Conservation (phyloP, 2,113 vertebrate genomes). For the Nesospiza acunhae region DNA sequence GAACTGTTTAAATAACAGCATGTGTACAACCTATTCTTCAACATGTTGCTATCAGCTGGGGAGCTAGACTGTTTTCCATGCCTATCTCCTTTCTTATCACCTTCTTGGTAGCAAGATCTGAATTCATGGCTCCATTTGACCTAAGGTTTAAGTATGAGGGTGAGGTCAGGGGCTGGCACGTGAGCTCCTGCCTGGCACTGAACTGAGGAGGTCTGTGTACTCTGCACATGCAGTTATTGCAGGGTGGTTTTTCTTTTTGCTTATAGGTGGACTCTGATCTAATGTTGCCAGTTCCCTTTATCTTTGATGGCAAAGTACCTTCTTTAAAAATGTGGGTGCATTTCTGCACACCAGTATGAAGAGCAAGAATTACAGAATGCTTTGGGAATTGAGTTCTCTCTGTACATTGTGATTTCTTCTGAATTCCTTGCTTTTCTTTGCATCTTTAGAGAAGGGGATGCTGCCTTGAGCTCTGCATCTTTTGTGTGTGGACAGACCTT, state of each 20-base stretch:
- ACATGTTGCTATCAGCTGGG: background rate
- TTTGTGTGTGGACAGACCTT: background rate
- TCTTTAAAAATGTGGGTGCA: background rate
- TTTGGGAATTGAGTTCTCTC: background rate
- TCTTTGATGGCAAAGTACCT: background rate
- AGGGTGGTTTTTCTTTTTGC: background rate
- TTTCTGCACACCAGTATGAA: background rate
- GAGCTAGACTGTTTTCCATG: constrained; percentile 3
- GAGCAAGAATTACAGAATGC: background rate
- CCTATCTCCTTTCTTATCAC: constrained; percentile 10
- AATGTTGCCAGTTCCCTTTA: background rate
- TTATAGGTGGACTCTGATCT: constrained; percentile 20
- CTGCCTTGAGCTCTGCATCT: background rate
- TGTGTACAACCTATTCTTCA: constrained; percentile 21
- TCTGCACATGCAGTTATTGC: background rate
- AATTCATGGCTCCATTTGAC: background rate
- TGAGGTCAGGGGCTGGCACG: background rate
- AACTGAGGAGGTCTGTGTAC: background rate
- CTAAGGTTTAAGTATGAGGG: background rate
- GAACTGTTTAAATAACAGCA: constrained; percentile 40
- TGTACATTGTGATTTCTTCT: background rate
- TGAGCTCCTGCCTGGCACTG: background rate
- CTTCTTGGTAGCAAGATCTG: background rate
- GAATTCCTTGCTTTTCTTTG: background rate
- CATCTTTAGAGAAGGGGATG: background rate